phyloP scores from a whole-genome alignment of 2,113 vertebrate species.

The Carassius auratus region DNA sequence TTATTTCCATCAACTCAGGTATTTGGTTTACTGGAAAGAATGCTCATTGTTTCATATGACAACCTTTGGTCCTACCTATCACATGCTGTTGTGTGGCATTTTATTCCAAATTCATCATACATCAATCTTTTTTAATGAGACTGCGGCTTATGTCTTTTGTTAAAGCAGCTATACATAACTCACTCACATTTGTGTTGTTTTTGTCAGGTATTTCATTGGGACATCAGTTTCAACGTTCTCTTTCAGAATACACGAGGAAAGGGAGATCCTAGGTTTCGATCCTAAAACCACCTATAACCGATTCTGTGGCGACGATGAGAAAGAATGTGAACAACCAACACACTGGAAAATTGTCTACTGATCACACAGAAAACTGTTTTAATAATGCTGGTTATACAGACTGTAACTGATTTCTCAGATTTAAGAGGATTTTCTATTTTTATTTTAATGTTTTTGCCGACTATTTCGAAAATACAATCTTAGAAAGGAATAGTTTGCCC shows the following conservation, averaged over 20 bases:
- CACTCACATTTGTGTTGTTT: not conserved
- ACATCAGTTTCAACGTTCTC: conserved; percentile 97
- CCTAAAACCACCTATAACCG: conserved; percentile 94
- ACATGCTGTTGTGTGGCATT: not conserved
- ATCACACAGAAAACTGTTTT: conserved; percentile 51
- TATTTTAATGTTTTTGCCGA: not conserved
- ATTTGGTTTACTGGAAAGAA: not conserved
- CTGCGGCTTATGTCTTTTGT: not conserved
- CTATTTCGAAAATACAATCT: not conserved
- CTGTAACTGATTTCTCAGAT: not conserved
- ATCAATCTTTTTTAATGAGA: not conserved
- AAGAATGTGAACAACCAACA: conserved; percentile 90
- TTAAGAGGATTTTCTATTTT: conserved; percentile 4
- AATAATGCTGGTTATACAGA: not conserved
- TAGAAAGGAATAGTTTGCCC: not conserved
- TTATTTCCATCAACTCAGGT: not conserved
- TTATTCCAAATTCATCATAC: not conserved
- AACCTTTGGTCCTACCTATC: not conserved
- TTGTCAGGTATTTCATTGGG: conserved; percentile 88
- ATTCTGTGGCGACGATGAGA: conserved; percentile 92
- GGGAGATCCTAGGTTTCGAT: conserved; percentile 93
- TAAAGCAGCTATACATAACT: not conserved
- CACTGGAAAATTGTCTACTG: conserved; percentile 95
- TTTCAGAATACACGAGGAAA: conserved; percentile 96
- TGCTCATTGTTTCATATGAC: not conserved